A percentile compares a stretch with the other conserved stretches of the same genome.
phyloP scores from a whole-genome alignment of 2,797 vertebrate genomes.

The Melanotaenia nigrans region DNA sequence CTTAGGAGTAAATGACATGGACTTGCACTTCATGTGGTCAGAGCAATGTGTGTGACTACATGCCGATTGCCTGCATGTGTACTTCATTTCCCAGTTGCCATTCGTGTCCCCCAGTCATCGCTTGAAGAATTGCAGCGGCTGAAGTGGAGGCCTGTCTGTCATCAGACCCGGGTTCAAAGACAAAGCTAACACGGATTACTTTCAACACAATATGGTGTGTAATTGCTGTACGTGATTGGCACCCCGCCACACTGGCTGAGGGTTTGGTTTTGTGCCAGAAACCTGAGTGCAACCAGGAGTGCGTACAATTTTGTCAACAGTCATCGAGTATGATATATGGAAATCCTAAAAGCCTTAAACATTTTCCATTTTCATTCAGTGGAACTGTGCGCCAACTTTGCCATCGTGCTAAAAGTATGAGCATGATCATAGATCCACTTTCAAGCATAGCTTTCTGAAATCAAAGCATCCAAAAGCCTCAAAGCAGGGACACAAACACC shows the following conservation, averaged over 20 bases:
- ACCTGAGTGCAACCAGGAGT: constrained; percentile 33
- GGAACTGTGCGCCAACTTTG: constrained; percentile 10
- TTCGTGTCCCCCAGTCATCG: constrained; percentile 39
- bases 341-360: constrained; percentile 35
- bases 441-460: constrained; percentile 21
- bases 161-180: constrained; percentile 73
- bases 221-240: constrained; percentile 55
- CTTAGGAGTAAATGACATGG: background rate
- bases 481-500: constrained; percentile 29
- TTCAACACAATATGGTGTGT: constrained; percentile 59
- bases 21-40: background rate
- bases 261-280: constrained; percentile 40
- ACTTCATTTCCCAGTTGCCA: constrained; percentile 56
- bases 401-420: constrained; percentile 37
- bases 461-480: constrained; percentile 33
- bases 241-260: constrained; percentile 31
- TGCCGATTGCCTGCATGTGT: constrained; percentile 28
- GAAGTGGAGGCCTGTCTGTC: constrained; percentile 48
- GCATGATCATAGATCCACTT: constrained; percentile 35
- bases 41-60: background rate
- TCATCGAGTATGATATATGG: constrained; percentile 39
- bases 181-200: constrained; percentile 56
- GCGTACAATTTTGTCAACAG: constrained; percentile 39
- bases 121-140: constrained; percentile 40
- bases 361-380: constrained; percentile 22